Percentiles rank a stretch among this genome's conserved stretches.
phyloP scores from a whole-genome alignment of 2,888 invertebrate species.

The Lordiphosa fenestrarum region DNA sequence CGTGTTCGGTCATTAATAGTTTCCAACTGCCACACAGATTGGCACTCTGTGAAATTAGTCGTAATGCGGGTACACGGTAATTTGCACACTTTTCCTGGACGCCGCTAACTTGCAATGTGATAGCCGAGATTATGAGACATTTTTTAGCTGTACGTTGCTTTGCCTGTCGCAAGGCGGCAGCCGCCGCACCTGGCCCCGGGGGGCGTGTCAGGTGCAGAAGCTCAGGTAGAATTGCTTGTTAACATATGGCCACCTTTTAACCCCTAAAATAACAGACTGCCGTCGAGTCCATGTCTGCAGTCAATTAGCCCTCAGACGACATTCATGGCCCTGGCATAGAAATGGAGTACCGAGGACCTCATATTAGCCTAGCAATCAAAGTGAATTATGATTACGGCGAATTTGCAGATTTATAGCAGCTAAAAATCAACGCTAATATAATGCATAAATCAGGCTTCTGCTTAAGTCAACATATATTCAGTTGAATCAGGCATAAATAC shows the following conservation, averaged over 20 bases:
- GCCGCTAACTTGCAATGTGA: conserved; percentile 6
- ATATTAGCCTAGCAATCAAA: conserved; percentile 9
- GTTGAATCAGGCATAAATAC: conserved; percentile 50
- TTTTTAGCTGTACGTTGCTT: not conserved
- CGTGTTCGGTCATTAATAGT: conserved; percentile 39
- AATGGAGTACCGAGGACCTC: conserved; percentile 1
- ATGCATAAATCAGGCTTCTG: conserved; percentile 62
- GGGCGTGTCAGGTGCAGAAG: conserved; percentile 19
- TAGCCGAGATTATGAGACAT: conserved; percentile 2
- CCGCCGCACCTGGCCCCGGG: not conserved
- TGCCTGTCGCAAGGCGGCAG: too few species aligned
- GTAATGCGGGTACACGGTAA: conserved; percentile 46
- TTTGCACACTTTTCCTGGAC: conserved; percentile 23
- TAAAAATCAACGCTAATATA: conserved; percentile 64
- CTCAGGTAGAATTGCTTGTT: conserved; percentile 16
- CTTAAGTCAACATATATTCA: conserved; percentile 58
- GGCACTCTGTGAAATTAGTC: conserved; percentile 39
- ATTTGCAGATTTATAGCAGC: conserved; percentile 61
- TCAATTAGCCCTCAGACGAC: conserved; percentile 13
- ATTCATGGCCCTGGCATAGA: conserved; percentile 10
- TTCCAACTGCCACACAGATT: conserved; percentile 26
- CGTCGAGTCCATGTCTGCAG: conserved; percentile 10
- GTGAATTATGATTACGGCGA: conserved; percentile 33
- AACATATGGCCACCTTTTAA: conserved; percentile 13
- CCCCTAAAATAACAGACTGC: conserved; percentile 7